Evolutionary conservation across 2,888 invertebrate species (phyloP).

Genomic region (Globia sparganii): DNA sequence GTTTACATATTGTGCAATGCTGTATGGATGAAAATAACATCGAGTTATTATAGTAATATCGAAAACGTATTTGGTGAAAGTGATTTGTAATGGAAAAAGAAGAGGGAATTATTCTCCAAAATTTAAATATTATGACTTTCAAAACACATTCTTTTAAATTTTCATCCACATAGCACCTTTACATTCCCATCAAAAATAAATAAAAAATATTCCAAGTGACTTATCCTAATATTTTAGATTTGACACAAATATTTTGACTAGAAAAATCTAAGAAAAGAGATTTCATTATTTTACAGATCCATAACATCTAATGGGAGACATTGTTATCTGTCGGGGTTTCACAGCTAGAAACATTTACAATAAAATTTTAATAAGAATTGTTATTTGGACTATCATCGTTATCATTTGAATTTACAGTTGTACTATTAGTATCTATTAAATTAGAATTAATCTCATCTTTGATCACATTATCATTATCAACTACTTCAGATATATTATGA

Average conservation of each 20-base stretch:
- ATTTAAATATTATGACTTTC: background rate
- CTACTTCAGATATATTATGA: slow-evolving; percentile 72
- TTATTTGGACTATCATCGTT: slow-evolving; percentile 87
- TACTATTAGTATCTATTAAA: slow-evolving; percentile 78
- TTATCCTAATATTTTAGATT: slow-evolving; percentile 55
- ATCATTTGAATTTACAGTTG: slow-evolving; percentile 76
- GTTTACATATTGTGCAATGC: slow-evolving; percentile 24
- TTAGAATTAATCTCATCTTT: slow-evolving; percentile 87
- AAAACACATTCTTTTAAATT: slow-evolving; percentile 8
- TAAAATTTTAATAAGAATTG: slow-evolving; percentile 81
- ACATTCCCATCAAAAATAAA: slow-evolving; percentile 49
- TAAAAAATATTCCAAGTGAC: slow-evolving; percentile 42
- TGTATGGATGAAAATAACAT: slow-evolving; percentile 45
- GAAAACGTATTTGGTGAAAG: background rate
- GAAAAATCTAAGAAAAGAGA: slow-evolving; percentile 63
- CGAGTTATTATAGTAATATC: background rate
- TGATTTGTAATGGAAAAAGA: background rate
- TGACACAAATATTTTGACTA: slow-evolving; percentile 66
- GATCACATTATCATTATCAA: slow-evolving; percentile 73
- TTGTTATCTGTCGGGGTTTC: slow-evolving; percentile 76
- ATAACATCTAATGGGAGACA: slow-evolving; percentile 75
- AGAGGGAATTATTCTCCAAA: background rate
- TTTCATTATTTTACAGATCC: slow-evolving; percentile 61
- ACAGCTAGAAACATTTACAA: slow-evolving; percentile 73
- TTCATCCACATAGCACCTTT: slow-evolving; percentile 62